Evolutionary conservation across 2,113 vertebrate genomes (phyloP), one percentile per base, ranked within the genome.

Genomic region (Psittacus erithacus): DNA sequence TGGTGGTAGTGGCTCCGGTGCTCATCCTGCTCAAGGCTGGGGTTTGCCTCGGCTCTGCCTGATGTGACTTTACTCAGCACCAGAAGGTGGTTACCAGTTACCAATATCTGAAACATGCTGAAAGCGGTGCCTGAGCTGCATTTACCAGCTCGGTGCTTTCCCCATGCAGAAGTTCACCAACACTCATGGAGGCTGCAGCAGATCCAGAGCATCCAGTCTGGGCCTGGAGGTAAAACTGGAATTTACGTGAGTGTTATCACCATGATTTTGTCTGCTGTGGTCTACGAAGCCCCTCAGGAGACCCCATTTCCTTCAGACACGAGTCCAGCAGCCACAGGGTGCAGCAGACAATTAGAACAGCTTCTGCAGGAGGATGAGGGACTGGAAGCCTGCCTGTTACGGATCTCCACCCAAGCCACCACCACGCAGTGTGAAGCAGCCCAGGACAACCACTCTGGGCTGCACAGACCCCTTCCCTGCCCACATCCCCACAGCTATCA

Each of bases 201-300:
- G 6, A 0, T 17, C 5, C 1, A 3, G 6, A 23, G 15, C 17
- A 27, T 7, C 68, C 29, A 14, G 38, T 41, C 81, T 20, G 46
- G 16, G 22, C 65, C 7, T 10, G 3, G 60, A 71, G 41, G 43
- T 17, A 12, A 20, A 57, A 27, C 0, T 19, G 50, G 12, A 1
- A 9, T 50, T 49, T 13, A 7, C 12, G 1, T 0, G 3, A 9
- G 41, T 3, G 1, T 16, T 63, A 15, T 2, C 0, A 0, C 53
- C 2, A 0, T 0, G 14, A 4, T 43, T 63, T 59, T 33, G 33
- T 44, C 8, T 46, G 57, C 57, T 59, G 75, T n/a, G 41, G 4
- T 24, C 52, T 29, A 0, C 11, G 59, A 18, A 39, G 20, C 41
- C 57, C 57, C 63, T 27, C 20, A 1, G 62, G 28, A 68, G 11